Evolutionary conservation across 2,797 vertebrate species (phyloP).

Genomic region (Chiroxiphia lanceolata): DNA sequence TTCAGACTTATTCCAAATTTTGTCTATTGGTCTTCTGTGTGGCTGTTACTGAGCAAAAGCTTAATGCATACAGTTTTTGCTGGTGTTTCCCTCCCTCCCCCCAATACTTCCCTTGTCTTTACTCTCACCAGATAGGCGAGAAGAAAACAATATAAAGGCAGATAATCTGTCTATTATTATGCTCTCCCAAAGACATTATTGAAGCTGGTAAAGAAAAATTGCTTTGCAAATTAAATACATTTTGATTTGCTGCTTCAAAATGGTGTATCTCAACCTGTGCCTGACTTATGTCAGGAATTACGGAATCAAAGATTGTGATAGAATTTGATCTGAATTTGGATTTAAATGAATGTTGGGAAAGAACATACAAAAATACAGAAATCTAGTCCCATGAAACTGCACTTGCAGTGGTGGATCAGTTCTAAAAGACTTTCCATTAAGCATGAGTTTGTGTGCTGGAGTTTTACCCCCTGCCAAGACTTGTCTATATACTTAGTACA

Average conservation of each 20-base stretch:
- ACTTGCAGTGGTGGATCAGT: not conserved
- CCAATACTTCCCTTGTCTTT: not conserved
- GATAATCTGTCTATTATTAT: not conserved
- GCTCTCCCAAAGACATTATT: not conserved
- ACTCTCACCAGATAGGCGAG: not conserved
- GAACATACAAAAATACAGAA: not conserved
- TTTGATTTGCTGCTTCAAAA: not conserved
- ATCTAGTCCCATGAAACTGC: not conserved
- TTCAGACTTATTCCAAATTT: not conserved
- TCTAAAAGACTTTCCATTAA: not conserved
- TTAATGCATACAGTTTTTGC: not conserved
- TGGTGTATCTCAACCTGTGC: not conserved
- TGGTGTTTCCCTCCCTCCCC: not conserved
- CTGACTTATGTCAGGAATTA: not conserved
- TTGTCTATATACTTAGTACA: not conserved
- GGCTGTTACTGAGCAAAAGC: conserved; percentile 6
- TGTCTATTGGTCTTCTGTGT: not conserved
- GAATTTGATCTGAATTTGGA: not conserved
- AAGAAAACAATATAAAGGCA: not conserved
- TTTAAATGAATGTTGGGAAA: not conserved
- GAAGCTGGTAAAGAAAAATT: not conserved
- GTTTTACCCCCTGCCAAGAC: not conserved
- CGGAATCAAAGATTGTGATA: not conserved
- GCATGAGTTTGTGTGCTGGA: not conserved
- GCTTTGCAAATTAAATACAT: not conserved